Base-by-base conservation (phyloP, 2,113 vertebrate genomes). In the Hemibagrus wyckioides region DNA sequence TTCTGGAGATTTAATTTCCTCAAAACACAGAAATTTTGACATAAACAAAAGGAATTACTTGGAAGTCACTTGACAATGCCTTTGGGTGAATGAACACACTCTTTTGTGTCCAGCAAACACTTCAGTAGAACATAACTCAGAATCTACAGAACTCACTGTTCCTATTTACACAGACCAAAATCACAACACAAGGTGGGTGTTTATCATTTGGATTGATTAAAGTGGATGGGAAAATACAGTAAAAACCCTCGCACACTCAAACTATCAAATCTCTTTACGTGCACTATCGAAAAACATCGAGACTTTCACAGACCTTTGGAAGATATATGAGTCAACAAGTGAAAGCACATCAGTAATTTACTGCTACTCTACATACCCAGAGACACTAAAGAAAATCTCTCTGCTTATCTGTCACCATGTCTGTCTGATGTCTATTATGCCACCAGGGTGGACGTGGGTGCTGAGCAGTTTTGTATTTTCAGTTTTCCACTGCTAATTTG, bases 111-210 rank as follows among this genome's bases (percentile, higher is more conserved):
- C 41, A 76, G 73, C 73, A 76, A 25, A 4, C 44, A 48, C 11
- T 25, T 76, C 44, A 76, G 73, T 76, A n/a, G 23, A n/a, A 25
- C n/a, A 41, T 21, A 57, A 15, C 23, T 41, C 36, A n/a, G 39
- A n/a, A n/a, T n/a, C 6, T n/a, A 82, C 13, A n/a, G 36, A 82
- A 82, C 80, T 41, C 13, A 44, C 57, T 82, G 57, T 63, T 82
- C 57, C 39, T 63, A 41, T 61, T 61, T 41, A 17, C 33, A 82
- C 80, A 82, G 36, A 36, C 14, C 4, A 21, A 63, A 63, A 19
- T 63, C 54, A 52, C 39, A 44, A 25, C n/a, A 61, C 14, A 36
- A 15, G 1, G 6, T 28, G 41, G 36, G 39, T 13, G 69, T 36
- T 73, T 73, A 11, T 50, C 25, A 76, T 28, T 2, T 76, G 25